Conservation (phyloP, 2,113 vertebrate genomes). For the human (Homo sapiens) region DNA sequence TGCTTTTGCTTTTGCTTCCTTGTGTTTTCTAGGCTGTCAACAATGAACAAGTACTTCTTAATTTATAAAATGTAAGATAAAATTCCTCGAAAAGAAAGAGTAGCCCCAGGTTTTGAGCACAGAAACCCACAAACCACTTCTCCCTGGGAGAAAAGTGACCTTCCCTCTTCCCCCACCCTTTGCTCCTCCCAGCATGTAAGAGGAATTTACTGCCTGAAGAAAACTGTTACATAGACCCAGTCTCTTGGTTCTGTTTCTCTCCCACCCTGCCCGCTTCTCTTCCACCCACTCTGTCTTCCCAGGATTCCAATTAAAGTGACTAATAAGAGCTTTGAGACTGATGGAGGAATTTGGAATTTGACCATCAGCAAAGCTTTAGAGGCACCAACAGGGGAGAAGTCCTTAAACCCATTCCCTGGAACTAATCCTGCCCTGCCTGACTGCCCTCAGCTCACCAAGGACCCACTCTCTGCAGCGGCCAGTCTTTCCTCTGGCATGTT, state of each 20-base stretch:
- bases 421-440: not conserved
- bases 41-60: not conserved
- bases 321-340: not conserved
- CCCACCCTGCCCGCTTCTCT: not conserved
- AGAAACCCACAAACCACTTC: not conserved
- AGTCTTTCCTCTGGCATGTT: not conserved
- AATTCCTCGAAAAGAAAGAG: not conserved
- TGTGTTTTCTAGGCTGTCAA: not conserved
- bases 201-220: not conserved
- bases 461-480: not conserved
- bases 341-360: not conserved
- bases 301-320: not conserved
- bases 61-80: not conserved
- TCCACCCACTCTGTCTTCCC: not conserved
- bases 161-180: not conserved
- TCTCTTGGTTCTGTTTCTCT: not conserved
- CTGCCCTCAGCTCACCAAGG: not conserved
- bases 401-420: not conserved
- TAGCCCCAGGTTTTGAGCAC: not conserved
- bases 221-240: not conserved
- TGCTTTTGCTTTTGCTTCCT: not conserved
- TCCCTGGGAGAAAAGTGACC: not conserved
- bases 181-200: not conserved
- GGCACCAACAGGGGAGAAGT: not conserved
- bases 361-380: not conserved